Evolutionary conservation across 1,140 invertebrate genomes (phyloP), one percentile per base, ranked within the genome.

Genomic region (Phocides pigmalion): DNA sequence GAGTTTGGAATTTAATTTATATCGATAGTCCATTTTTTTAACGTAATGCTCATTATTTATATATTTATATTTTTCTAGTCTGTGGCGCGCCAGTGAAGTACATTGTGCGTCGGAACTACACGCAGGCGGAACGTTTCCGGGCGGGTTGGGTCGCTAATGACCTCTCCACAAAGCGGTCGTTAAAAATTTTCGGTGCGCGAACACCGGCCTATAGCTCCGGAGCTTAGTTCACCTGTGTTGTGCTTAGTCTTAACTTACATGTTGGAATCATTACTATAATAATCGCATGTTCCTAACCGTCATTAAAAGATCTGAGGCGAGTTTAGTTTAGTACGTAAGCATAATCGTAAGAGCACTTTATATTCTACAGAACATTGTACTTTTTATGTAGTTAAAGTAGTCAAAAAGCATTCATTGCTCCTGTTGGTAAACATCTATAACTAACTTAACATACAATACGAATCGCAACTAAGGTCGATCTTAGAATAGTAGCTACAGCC

Each of bases 151-250:
- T 58, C 54, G 54, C 54, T 58, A 58, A 58, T 58, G 54, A 58
- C 54, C 54, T 58, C 54, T 58, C 22, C 41, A 58, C 54, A 58
- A 58, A 44, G 54, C 54, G 54, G 39, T 58, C 54, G 54, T 56
- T 56, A 56, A 56, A 58, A 58, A 58, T 58, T 44, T 58, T 58
- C 39, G 53, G 53, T 58, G 39, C 22, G 22, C 53, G 22, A 15
- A 58, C 53, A 58, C 39, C 39, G 11, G 39, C 53, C 14, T 15
- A 2, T 17, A 11, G 17, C n/a, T 14, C 12, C 5, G 12, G 5
- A 14, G 4, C 12, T 39, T 11, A 14, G 32, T 11, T n/a, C 32
- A 8, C 11, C 32, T 14, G 22, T 39, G 35, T 39, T 14, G 35
- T 39, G 12, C 35, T 39, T 39, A 14, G 35, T 6, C 4, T 39